Conservation (phyloP, 1,140 invertebrate species). For the Drosophila baimaii region DNA sequence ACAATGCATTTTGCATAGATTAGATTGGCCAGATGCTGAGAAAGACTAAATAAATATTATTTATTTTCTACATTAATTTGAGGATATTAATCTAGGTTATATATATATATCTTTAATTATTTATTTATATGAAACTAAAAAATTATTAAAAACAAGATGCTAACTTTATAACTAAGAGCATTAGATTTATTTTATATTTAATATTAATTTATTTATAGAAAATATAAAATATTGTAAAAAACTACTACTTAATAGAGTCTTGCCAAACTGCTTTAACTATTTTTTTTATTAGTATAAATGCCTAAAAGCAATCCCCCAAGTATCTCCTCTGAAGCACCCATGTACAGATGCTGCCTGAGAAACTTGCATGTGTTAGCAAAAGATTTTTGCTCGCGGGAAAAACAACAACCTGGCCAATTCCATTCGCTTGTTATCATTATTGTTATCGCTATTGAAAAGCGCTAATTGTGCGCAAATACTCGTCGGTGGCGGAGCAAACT, state of each 20-base stretch:
- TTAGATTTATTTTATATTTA: too few relatives aligned
- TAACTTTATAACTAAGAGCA: too few relatives aligned
- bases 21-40: too few relatives aligned
- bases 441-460: constrained; percentile 66
- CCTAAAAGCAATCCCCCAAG: neutral
- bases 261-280: too few relatives aligned
- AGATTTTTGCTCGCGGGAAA: constrained; percentile 13
- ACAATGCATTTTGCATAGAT: too few relatives aligned
- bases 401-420: constrained; percentile 47
- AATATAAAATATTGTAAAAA: neutral
- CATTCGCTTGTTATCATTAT: constrained; percentile 52
- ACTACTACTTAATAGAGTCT: too few relatives aligned
- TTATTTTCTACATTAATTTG: neutral
- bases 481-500: constrained; percentile 37
- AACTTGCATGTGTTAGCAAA: constrained; percentile 50
- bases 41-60: neutral
- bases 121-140: neutral
- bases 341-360: neutral
- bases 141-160: too few relatives aligned
- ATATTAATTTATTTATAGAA: neutral
- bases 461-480: constrained; percentile 78
- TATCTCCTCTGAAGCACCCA: too few relatives aligned
- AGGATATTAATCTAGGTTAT: neutral
- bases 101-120: too few relatives aligned
- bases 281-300: too few relatives aligned